Percentiles rank a stretch among this genome's conserved stretches.
These are phyloP conservation scores for Drosophila recens DNA, from an alignment of 2,888 invertebrate genomes.

Conservation along the genomic window DNA sequence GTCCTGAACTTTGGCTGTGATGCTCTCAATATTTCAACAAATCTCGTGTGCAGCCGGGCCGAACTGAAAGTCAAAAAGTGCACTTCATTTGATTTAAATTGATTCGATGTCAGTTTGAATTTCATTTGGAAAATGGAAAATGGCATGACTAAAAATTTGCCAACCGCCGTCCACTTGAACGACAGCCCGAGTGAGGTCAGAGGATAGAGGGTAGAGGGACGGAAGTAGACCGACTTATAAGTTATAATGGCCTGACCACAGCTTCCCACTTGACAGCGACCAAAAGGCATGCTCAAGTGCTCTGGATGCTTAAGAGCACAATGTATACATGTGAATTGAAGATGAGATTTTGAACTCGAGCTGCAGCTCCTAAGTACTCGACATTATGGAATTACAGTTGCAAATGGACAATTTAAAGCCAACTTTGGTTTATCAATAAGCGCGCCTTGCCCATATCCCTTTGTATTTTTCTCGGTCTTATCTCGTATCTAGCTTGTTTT, in stretches of 20 bases:
- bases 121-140: conserved; percentile 77
- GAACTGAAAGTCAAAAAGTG: conserved; percentile 58
- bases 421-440: conserved; percentile 52
- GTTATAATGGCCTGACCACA: conserved; percentile 81
- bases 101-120: conserved; percentile 74
- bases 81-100: conserved; percentile 82
- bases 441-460: conserved; percentile 12
- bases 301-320: conserved; percentile 63
- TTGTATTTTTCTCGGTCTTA: background rate
- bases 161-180: conserved; percentile 55
- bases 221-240: conserved; percentile 52
- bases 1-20: conserved; percentile 21
- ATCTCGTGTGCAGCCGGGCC: conserved; percentile 43
- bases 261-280: conserved; percentile 73
- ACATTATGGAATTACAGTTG: conserved; percentile 65
- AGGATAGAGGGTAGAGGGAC: background rate
- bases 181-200: conserved; percentile 6
- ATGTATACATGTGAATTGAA: conserved; percentile 73
- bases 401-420: conserved; percentile 38
- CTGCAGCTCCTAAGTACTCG: conserved; percentile 42
- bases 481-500: conserved; percentile 35
- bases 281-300: conserved; percentile 81
- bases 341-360: conserved; percentile 42
- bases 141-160: conserved; percentile 55
- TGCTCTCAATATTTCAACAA: conserved; percentile 57